A percentile compares a stretch with the other conserved stretches of the same genome.
These are phyloP conservation scores for Semotilus atromaculatus DNA, from an alignment of 2,797 vertebrate species.

Conservation along the genomic window DNA sequence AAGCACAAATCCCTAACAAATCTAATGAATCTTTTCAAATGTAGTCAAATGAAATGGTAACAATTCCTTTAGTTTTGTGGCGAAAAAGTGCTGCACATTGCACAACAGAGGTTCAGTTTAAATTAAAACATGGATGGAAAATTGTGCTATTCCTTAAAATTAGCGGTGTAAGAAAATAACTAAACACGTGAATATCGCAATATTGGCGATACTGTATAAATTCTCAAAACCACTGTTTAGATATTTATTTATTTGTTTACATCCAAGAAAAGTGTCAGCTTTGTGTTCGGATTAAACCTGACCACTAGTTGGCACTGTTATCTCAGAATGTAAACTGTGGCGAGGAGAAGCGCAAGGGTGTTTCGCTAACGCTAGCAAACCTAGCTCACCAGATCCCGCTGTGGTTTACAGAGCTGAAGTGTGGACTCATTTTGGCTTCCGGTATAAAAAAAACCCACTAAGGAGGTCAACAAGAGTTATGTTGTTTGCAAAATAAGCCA, in stretches of 20 bases:
- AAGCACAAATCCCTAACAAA: too few species aligned
- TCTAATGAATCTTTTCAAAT: too few species aligned
- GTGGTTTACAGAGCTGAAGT: background rate
- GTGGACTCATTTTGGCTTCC: background rate
- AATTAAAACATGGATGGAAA: background rate
- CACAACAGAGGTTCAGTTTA: background rate
- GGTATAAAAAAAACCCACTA: background rate
- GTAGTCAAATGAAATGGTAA: background rate
- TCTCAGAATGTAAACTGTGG: background rate
- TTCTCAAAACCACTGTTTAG: too few species aligned
- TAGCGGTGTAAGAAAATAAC: too few species aligned
- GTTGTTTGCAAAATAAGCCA: background rate
- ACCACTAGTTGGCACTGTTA: background rate
- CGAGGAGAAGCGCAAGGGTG: too few species aligned
- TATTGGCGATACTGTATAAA: too few species aligned
- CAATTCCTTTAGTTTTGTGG: background rate
- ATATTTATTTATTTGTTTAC: too few species aligned
- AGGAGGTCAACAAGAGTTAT: background rate
- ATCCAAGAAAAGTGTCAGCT: too few species aligned
- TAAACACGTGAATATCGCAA: too few species aligned
- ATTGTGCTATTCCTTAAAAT: too few species aligned
- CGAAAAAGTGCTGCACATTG: too few species aligned
- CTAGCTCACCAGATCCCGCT: background rate
- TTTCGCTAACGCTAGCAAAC: background rate
- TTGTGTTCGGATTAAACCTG: too few species aligned